These are phyloP conservation scores for Eueremaeus valkanovi DNA, from an alignment of 2,888 invertebrate genomes.

Conservation along the genomic window DNA sequence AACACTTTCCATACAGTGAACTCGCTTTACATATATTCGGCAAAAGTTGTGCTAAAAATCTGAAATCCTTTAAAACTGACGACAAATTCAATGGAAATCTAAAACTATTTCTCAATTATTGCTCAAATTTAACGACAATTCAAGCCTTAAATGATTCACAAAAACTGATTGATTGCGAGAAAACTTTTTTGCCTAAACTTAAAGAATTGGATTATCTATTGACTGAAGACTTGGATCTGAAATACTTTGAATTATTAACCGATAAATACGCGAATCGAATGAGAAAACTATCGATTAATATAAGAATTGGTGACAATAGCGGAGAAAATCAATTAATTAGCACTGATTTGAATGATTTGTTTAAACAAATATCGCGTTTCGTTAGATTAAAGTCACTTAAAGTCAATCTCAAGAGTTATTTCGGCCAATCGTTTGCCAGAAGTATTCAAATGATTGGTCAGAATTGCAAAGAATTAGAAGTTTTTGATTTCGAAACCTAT, in stretches of 20 bases:
- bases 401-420: constrained; percentile 3
- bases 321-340: neutral
- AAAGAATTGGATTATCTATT: neutral
- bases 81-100: constrained; percentile 6
- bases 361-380: neutral
- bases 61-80: neutral
- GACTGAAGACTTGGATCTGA: neutral
- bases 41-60: neutral
- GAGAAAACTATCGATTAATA: neutral
- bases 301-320: neutral
- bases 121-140: neutral
- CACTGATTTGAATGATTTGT: neutral
- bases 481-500: neutral
- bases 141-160: neutral
- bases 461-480: neutral
- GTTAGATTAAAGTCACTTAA: neutral
- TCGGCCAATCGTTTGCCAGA: neutral
- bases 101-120: constrained; percentile 1
- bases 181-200: constrained; percentile 4
- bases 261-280: neutral
- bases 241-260: neutral
- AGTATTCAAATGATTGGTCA: neutral
- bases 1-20: neutral
- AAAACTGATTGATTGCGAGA: neutral
- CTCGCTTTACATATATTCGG: neutral